Evolutionary conservation across 2,888 invertebrate species (phyloP).

Genomic region (Agriopis marginaria): DNA sequence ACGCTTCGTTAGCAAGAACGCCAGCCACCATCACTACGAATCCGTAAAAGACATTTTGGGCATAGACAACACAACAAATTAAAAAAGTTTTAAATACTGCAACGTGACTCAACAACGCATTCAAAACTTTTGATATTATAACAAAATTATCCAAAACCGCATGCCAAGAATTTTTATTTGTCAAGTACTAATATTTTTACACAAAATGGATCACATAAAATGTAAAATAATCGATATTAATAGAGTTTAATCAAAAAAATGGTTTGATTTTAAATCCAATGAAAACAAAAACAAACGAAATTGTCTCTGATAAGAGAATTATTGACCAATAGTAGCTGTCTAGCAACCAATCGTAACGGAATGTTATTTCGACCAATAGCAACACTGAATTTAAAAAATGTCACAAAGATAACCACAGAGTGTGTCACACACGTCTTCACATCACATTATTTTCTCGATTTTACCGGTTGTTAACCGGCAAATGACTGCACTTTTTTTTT

Average conservation of each 20-base stretch:
- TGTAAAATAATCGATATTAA: background rate
- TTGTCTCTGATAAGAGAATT: slow-evolving; percentile 51
- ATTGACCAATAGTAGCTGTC: slow-evolving; percentile 47
- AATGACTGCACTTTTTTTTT: too few species aligned
- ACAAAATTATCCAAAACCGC: background rate
- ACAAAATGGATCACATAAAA: background rate
- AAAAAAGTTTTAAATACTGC: slow-evolving; percentile 65
- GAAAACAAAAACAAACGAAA: slow-evolving; percentile 39
- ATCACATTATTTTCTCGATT: background rate
- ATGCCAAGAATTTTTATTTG: background rate
- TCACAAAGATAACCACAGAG: background rate
- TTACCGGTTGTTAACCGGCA: slow-evolving; percentile 11
- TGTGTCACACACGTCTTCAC: background rate
- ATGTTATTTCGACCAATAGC: slow-evolving; percentile 7
- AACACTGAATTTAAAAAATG: background rate
- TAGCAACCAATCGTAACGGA: slow-evolving; percentile 49
- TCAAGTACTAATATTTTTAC: background rate
- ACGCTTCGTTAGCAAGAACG: slow-evolving; percentile 84
- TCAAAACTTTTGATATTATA: slow-evolving; percentile 5
- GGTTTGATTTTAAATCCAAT: background rate
- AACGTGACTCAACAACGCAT: slow-evolving; percentile 54
- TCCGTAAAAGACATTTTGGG: slow-evolving; percentile 84
- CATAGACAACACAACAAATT: slow-evolving; percentile 76
- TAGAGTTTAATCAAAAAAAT: background rate
- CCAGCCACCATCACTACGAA: slow-evolving; percentile 86